Evolutionary conservation across 1,140 invertebrate genomes (phyloP).

Genomic region (Chironomus tepperi): DNA sequence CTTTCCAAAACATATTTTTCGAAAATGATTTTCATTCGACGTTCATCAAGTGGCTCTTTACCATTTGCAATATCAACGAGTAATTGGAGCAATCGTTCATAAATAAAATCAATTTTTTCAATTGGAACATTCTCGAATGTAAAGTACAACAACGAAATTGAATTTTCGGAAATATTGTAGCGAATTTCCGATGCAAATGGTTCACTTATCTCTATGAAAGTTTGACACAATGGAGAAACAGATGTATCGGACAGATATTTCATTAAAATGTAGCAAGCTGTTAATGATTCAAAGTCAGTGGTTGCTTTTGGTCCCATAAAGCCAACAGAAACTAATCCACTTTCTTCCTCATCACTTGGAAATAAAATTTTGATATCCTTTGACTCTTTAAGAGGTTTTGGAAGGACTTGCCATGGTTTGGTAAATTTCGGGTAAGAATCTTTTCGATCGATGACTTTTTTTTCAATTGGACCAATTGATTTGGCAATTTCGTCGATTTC

Average conservation of each 20-base stretch:
- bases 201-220: slow-evolving; percentile 76
- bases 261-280: slow-evolving; percentile 59
- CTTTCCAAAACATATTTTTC: slow-evolving; percentile 61
- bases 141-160: slow-evolving; percentile 57
- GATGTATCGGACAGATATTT: slow-evolving; percentile 80
- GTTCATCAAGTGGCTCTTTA: slow-evolving; percentile 60
- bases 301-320: slow-evolving; percentile 75
- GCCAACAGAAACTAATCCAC: slow-evolving; percentile 68
- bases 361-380: slow-evolving; percentile 48
- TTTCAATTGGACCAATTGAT: slow-evolving; percentile 60
- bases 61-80: slow-evolving; percentile 44
- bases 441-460: slow-evolving; percentile 56
- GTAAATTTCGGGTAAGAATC: slow-evolving; percentile 41
- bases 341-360: slow-evolving; percentile 77
- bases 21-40: slow-evolving; percentile 61
- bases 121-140: slow-evolving; percentile 69
- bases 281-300: slow-evolving; percentile 46
- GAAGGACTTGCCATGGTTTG: slow-evolving; percentile 64
- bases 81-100: slow-evolving; percentile 49
- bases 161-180: slow-evolving; percentile 62
- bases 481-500: slow-evolving; percentile 66
- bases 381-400: slow-evolving; percentile 50
- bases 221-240: slow-evolving; percentile 70
- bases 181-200: slow-evolving; percentile 69
- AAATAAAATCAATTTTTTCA: slow-evolving; percentile 53